Evolutionary conservation across 2,888 invertebrate species (phyloP), one percentile per base, ranked within the genome.

Genomic region (Drosophila subsilvestris): DNA sequence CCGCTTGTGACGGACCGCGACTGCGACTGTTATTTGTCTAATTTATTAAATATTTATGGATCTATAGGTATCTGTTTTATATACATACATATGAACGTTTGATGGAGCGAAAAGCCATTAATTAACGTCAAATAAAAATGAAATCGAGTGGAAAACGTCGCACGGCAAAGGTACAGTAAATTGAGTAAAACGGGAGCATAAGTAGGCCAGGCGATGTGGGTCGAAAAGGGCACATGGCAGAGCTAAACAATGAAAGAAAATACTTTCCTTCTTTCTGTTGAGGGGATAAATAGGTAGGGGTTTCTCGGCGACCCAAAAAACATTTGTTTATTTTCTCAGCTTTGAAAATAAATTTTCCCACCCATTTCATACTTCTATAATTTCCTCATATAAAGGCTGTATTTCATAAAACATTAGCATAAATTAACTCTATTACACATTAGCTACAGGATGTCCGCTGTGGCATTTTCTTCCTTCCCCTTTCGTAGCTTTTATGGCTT

Each of bases 61-160:
- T 74, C 71, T 37, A 37, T 37, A n/a, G 14, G 37, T 7, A 37
- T 37, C n/a, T 37, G 7, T 37, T 37, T 37, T 0, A 37, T 37
- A 14, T 6, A 14, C 6, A 14, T 37, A 6, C 59, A 63, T 66
- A 74, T 57, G 66, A n/a, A n/a, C n/a, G n/a, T n/a, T n/a, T n/a
- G n/a, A n/a, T 45, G 78, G 57, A 1, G 1, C 37, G 37, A n/a
- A n/a, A n/a, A 1, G 37, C 75, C 61, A 62, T 65, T 80, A 80
- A 83, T 86, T 77, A 83, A 80, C 74, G 59, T 55, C 66, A 74
- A 80, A 84, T 84, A 84, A 68, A 80, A 84, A 69, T 79, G 71
- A 69, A 86, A 80, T 63, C 65, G 50, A 75, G 20, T 61, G 55
- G 32, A 63, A 65, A 67, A 58, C 61, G 20, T 54, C 48, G 47